Evolutionary conservation across 2,888 invertebrate species (phyloP).

Genomic region (Bimastos eiseni): DNA sequence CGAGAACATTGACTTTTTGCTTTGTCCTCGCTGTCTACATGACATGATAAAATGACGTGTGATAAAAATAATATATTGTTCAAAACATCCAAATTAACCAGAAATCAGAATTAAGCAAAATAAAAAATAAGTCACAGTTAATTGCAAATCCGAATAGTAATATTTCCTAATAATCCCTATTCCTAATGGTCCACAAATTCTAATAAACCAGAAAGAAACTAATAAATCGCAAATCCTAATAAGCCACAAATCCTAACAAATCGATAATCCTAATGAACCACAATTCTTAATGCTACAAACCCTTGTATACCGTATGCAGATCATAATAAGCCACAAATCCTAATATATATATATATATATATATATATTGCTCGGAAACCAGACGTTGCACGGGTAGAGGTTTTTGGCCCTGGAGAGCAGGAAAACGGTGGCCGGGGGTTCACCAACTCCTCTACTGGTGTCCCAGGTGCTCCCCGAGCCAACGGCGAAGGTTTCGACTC

Average conservation of each 20-base stretch:
- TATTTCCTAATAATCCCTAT: neutral
- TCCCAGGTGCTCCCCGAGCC: no score
- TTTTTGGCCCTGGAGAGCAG: no score
- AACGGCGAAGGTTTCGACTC: no score
- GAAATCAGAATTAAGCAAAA: neutral
- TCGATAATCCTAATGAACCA: neutral
- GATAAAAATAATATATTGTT: no score
- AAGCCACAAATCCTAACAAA: neutral
- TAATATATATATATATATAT: neutral
- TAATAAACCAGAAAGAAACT: neutral
- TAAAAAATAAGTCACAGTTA: neutral
- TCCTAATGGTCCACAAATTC: neutral
- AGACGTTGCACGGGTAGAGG: no score
- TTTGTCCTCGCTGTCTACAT: no score
- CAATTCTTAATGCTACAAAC: neutral
- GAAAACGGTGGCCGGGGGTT: no score
- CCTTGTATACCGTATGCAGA: no score
- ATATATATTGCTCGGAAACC: no score
- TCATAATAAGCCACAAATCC: neutral
- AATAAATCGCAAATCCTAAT: neutral
- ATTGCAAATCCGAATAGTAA: neutral
- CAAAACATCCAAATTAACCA: neutral
- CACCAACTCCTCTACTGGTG: no score
- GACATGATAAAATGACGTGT: no score
- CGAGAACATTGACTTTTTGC: neutral